These are phyloP conservation scores for Tragelaphus imberbis DNA, from an alignment of 2,113 vertebrate species.

Conservation along the genomic window DNA sequence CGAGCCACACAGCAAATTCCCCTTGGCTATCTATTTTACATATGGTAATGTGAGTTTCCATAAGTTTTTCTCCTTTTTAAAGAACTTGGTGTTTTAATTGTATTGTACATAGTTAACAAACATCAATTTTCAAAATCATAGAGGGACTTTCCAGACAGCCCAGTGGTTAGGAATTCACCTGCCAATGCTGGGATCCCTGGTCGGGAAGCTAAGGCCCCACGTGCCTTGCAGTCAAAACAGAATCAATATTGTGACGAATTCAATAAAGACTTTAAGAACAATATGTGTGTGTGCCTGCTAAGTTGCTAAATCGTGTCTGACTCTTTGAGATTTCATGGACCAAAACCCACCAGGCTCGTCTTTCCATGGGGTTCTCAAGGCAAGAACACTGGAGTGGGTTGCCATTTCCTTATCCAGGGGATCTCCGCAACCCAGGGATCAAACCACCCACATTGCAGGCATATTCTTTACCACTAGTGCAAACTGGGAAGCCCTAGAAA, in stretches of 20 bases:
- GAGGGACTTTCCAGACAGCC: not conserved
- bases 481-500: not conserved
- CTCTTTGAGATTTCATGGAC: not conserved
- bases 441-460: accelerated
- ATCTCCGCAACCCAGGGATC: not conserved
- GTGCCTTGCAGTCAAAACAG: not conserved
- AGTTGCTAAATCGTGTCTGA: not conserved
- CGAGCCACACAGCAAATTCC: not conserved
- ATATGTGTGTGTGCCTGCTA: not conserved
- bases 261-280: not conserved
- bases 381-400: not conserved
- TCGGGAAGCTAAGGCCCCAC: accelerated
- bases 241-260: not conserved
- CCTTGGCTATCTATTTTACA: not conserved
- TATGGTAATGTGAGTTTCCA: not conserved
- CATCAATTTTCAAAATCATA: not conserved
- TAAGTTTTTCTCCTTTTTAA: not conserved
- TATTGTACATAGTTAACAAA: not conserved
- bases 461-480: not conserved
- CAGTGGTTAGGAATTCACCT: not conserved
- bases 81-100: not conserved
- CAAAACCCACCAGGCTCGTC: not conserved
- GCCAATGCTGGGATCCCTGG: not conserved
- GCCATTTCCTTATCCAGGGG: not conserved
- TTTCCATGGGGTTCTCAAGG: not conserved